Conservation (phyloP, 2,888 invertebrate species). For the Eupeodes latifasciatus region DNA sequence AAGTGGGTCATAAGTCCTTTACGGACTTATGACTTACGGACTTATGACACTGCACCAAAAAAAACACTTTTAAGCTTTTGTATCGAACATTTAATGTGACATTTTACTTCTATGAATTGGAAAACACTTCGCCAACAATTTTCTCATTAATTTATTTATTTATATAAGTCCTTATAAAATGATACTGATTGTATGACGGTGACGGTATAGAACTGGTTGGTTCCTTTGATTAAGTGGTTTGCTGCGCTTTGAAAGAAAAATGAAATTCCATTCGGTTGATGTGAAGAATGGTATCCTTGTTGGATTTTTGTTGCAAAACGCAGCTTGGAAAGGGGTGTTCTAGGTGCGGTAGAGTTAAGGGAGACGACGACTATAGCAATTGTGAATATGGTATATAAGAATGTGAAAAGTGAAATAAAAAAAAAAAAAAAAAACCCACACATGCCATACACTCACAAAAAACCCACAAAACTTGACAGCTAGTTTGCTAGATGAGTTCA, state of each 20-base stretch:
- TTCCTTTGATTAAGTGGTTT: conserved; percentile 72
- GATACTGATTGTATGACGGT: neutral
- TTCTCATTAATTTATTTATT: no score
- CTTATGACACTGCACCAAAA: no score
- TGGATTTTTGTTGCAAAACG: conserved; percentile 1
- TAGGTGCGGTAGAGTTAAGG: neutral
- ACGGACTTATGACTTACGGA: no score
- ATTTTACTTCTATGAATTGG: no score
- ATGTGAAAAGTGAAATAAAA: conserved; percentile 11
- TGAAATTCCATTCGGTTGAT: conserved; percentile 69
- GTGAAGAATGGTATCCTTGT: conserved; percentile 61
- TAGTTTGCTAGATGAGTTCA: conserved; percentile 70
- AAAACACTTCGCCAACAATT: no score
- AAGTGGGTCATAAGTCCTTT: no score
- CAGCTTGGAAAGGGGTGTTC: neutral
- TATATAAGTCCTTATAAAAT: neutral
- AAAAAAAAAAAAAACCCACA: neutral
- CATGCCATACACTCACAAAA: neutral
- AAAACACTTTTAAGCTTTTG: no score
- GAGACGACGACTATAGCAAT: no score
- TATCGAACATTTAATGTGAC: no score
- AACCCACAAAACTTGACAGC: conserved; percentile 67
- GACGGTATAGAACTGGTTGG: conserved; percentile 26
- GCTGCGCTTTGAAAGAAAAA: conserved; percentile 68
- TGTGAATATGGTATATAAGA: no score